Conservation (phyloP, 2,113 vertebrate genomes). For the Actenoides hombroni region DNA sequence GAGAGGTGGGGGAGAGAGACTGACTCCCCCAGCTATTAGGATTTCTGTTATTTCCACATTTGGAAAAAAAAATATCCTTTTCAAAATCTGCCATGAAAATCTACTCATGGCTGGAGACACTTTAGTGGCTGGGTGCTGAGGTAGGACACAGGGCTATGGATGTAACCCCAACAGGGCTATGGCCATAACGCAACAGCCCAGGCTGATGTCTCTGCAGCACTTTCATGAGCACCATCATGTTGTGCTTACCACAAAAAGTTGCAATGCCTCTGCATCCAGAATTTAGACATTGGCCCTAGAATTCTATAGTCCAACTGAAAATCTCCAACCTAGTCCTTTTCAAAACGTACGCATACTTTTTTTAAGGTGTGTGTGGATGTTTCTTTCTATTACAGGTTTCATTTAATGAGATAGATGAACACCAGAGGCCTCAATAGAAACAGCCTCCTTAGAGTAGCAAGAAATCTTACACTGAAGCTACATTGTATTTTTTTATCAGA, state of each 20-base stretch:
- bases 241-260: not conserved
- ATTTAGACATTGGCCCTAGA: not conserved
- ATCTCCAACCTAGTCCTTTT: not conserved
- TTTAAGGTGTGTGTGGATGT: not conserved
- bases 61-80: not conserved
- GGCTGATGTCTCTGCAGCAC: not conserved
- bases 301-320: not conserved
- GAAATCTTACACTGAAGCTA: not conserved
- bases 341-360: not conserved
- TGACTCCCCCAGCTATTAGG: not conserved
- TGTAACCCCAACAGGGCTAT: too few relatives aligned
- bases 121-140: not conserved
- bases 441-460: not conserved
- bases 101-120: fast-evolving
- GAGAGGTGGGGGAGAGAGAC: too few relatives aligned
- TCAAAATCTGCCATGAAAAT: not conserved
- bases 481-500: slow-evolving; percentile 23
- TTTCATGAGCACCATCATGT: not conserved
- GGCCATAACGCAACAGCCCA: not conserved
- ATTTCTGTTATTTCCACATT: not conserved
- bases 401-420: slow-evolving; percentile 7
- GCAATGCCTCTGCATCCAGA: not conserved
- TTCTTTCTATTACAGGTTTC: not conserved
- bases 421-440: not conserved
- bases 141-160: fast-evolving